These are phyloP conservation scores for Spodoptera exigua DNA, from an alignment of 2,888 invertebrate genomes.

Conservation along the genomic window DNA sequence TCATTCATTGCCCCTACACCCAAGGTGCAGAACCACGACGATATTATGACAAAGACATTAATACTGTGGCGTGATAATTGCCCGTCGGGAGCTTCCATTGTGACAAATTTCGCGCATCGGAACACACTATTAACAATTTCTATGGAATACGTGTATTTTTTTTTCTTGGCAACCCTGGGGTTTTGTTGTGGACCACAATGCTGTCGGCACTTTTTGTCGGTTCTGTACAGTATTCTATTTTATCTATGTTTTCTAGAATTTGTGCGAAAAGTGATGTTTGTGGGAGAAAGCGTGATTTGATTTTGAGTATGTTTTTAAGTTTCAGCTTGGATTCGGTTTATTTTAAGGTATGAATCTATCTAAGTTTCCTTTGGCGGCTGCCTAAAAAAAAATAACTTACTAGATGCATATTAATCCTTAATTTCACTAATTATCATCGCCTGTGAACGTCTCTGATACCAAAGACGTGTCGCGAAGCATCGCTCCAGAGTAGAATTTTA, in stretches of 20 bases:
- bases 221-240: constrained; percentile 26
- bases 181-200: constrained; percentile 75
- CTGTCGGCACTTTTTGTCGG: constrained; percentile 76
- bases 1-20: constrained; percentile 1
- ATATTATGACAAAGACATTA: constrained; percentile 83
- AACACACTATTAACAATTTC: constrained; percentile 83
- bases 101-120: constrained; percentile 84
- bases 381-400: too few species aligned
- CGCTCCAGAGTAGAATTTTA: too few species aligned
- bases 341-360: too few species aligned
- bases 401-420: too few species aligned
- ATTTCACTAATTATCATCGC: too few species aligned
- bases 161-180: constrained; percentile 68
- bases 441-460: too few species aligned
- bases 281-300: too few species aligned
- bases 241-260: constrained; percentile 37
- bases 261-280: constrained; percentile 17
- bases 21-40: constrained; percentile 41
- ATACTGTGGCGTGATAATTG: constrained; percentile 85
- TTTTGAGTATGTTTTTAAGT: too few species aligned
- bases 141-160: constrained; percentile 69
- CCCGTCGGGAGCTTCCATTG: constrained; percentile 74
- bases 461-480: too few species aligned
- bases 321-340: too few species aligned
- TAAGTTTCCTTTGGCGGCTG: too few species aligned